Conservation (phyloP, 2,113 vertebrate genomes). For the Trogon melanurus region DNA sequence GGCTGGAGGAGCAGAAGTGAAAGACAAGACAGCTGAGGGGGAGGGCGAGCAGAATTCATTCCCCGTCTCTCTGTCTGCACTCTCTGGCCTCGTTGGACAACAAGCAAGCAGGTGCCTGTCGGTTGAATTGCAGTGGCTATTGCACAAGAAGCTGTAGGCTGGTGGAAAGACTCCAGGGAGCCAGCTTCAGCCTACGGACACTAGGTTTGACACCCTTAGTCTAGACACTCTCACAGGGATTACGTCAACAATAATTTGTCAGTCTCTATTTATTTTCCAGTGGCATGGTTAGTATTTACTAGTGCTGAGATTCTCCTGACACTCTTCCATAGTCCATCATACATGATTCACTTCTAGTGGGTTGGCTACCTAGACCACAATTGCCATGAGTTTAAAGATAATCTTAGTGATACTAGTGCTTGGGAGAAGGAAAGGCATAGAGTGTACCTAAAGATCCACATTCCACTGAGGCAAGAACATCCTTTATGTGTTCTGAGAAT, state of each 20-base stretch:
- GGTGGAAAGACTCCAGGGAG: constrained; percentile 61
- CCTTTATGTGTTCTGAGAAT: neutral
- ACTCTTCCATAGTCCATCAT: neutral
- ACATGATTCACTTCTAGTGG: neutral
- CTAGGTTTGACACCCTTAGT: constrained; percentile 59
- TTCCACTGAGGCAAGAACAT: neutral
- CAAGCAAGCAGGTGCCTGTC: constrained; percentile 28
- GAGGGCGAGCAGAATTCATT: neutral
- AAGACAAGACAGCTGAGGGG: constrained; percentile 3
- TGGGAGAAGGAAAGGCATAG: neutral
- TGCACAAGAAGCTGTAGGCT: constrained; percentile 62
- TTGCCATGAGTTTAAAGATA: neutral
- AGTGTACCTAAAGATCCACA: neutral
- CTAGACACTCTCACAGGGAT: constrained; percentile 56
- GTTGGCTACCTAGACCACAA: neutral
- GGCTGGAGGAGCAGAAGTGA: neutral
- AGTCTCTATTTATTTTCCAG: constrained; percentile 63
- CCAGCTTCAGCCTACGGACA: constrained; percentile 56
- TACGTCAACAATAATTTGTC: constrained; percentile 63
- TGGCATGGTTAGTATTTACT: constrained; percentile 44
- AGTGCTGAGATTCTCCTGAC: constrained; percentile 10
- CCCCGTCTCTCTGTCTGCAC: neutral
- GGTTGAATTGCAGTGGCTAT: constrained; percentile 24
- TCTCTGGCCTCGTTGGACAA: neutral
- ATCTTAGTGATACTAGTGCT: neutral